Percentiles rank a stretch among this genome's conserved stretches.
Evolutionary conservation across 2,113 vertebrate species (phyloP).

Genomic region (Egretta garzetta): DNA sequence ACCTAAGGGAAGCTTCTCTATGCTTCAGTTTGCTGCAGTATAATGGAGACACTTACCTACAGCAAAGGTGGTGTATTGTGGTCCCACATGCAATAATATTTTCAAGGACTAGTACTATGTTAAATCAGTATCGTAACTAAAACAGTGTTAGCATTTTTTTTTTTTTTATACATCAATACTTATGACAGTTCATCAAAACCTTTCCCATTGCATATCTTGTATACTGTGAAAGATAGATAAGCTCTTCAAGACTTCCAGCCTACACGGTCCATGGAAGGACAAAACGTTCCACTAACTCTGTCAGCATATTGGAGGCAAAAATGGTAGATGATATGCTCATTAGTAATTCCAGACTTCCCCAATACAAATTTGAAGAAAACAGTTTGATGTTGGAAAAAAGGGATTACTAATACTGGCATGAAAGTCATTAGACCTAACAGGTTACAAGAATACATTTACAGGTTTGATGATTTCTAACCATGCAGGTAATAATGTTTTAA

Average conservation of each 20-base stretch:
- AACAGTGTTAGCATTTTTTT: not conserved
- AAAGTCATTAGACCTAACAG: not conserved
- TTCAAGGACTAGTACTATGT: not conserved
- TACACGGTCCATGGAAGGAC: rapidly evolving
- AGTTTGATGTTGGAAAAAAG: not conserved
- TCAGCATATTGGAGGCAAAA: not conserved
- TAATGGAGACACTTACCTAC: not conserved
- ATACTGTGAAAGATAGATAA: not conserved
- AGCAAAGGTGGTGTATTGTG: not conserved
- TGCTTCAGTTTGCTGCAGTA: not conserved
- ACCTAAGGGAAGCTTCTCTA: not conserved
- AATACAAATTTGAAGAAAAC: not conserved
- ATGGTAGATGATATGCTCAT: not conserved
- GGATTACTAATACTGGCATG: not conserved
- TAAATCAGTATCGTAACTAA: not conserved
- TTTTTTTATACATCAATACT: not conserved
- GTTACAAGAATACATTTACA: not conserved
- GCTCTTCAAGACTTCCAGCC: not conserved
- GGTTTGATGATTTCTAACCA: not conserved
- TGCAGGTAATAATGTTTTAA: not conserved
- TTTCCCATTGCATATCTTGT: not conserved
- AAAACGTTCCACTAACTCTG: not conserved
- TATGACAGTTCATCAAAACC: not conserved
- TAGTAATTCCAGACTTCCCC: not conserved
- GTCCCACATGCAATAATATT: not conserved